Base-by-base conservation (phyloP, 2,797 vertebrate species). In the Acipenser oxyrinchus region DNA sequence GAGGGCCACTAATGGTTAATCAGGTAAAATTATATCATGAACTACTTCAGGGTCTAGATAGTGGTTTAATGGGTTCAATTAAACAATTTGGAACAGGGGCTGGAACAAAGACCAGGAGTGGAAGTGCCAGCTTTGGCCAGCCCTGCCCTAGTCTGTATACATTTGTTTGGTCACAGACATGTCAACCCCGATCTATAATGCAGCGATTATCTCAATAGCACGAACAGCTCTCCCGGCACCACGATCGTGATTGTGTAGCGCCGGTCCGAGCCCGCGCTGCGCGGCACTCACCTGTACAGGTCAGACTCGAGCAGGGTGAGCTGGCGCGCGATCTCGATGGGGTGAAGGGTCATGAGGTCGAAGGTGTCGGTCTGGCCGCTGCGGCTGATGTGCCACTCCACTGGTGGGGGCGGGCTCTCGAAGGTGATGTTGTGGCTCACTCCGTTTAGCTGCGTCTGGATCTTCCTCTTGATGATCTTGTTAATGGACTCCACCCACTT, bases 401-500 rank as follows among this genome's bases (percentile, higher is more conserved):
- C 87, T 6, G 92, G 89, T 7, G 95, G 96, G 0, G 93, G 96
- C 0, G 89, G 89, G 71, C 91, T 95, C 84, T 95, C 93, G 10
- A 98, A 98, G 53, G 96, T 99, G 80, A 99, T 98, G 83, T 92
- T 95, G 87, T 97, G 96, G 72, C 95, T 95, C 49, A 97, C 78
- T 4, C 96, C 95, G 1, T 97, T 97, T 0, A 94, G 89, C 78
- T 98, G 95, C 3, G 90, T 93, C 85, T 94, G 93, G 71, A 96
- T 91, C 82, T 98, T 99, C 69, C 96, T 89, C 81, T 82, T 90
- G 82, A 99, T 98, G 78, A 98, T 97, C 72, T 99, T 99, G 69
- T 93, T 95, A 69, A 99, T 98, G 8, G 96, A 99, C 74, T 97
- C 96, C 59, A 98, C 93, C 96, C 96, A 99, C 80, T 99, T 99